These are phyloP conservation scores for Agrochola macilenta DNA, from an alignment of 2,888 invertebrate species.

Conservation along the genomic window DNA sequence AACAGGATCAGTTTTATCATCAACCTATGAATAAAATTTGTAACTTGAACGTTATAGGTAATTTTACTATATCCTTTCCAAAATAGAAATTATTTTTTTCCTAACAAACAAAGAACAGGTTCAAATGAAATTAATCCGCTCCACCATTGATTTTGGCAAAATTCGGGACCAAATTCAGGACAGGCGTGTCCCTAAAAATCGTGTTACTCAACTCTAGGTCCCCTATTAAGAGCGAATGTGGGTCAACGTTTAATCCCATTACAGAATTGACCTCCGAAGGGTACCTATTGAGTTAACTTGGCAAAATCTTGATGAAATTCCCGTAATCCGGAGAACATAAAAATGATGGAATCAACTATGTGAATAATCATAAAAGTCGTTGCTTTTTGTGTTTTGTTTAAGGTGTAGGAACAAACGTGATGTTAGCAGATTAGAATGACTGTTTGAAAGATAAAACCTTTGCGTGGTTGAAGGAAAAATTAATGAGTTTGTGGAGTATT, in stretches of 20 bases:
- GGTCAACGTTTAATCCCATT: conserved; percentile 79
- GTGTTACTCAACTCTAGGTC: conserved; percentile 63
- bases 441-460: neutral
- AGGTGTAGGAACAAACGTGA: neutral
- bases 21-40: no score
- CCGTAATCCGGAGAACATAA: conserved; percentile 55
- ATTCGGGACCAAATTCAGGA: conserved; percentile 37
- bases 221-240: conserved; percentile 71
- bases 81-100: neutral
- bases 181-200: conserved; percentile 60
- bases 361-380: conserved; percentile 44
- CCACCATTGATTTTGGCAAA: conserved; percentile 28
- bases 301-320: conserved; percentile 69
- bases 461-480: neutral
- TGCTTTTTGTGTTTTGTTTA: conserved; percentile 35
- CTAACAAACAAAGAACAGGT: neutral
- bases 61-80: neutral
- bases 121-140: conserved; percentile 29
- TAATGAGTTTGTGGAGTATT: neutral
- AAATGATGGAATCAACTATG: conserved; percentile 55
- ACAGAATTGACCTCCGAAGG: conserved; percentile 69
- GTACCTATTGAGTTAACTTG: conserved; percentile 69
- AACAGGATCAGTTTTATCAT: neutral
- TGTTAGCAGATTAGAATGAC: neutral
- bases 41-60: neutral